These are phyloP conservation scores for Synanthedon tipuliformis DNA, from an alignment of 2,888 invertebrate species.

Conservation along the genomic window DNA sequence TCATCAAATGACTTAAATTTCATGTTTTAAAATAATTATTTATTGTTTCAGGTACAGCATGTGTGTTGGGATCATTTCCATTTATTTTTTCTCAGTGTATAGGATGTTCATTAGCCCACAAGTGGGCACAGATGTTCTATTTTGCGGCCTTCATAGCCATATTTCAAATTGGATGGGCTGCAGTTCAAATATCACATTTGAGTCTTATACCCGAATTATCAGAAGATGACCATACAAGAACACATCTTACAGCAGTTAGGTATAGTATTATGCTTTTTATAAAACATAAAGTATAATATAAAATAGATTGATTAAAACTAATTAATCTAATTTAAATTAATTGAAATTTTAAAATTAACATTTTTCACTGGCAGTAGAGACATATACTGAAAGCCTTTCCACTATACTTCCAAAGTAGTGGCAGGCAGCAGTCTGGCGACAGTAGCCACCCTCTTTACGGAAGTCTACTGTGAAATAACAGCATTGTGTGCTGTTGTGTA, in stretches of 20 bases:
- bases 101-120: conserved; percentile 72
- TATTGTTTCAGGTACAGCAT: conserved; percentile 73
- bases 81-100: conserved; percentile 87
- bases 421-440: too few species aligned
- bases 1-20: too few species aligned
- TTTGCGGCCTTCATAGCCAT: conserved; percentile 82
- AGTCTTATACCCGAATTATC: conserved; percentile 88
- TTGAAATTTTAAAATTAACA: not conserved
- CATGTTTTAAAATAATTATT: not conserved
- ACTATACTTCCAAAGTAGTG: too few species aligned
- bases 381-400: too few species aligned
- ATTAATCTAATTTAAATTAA: not conserved
- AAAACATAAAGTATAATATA: too few species aligned
- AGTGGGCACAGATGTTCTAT: conserved; percentile 80
- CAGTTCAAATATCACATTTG: conserved; percentile 91
- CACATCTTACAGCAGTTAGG: conserved; percentile 82
- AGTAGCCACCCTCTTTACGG: too few species aligned
- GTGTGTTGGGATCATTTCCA: conserved; percentile 84
- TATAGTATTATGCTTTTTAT: conserved; percentile 23
- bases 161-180: conserved; percentile 95
- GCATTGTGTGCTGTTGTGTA: too few species aligned
- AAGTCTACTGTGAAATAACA: too few species aligned
- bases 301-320: too few species aligned
- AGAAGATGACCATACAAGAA: conserved; percentile 78
- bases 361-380: not conserved